Percentiles rank a stretch among this genome's conserved stretches.
Evolutionary conservation across 2,888 invertebrate species (phyloP).

Genomic region (Cephus runcator): DNA sequence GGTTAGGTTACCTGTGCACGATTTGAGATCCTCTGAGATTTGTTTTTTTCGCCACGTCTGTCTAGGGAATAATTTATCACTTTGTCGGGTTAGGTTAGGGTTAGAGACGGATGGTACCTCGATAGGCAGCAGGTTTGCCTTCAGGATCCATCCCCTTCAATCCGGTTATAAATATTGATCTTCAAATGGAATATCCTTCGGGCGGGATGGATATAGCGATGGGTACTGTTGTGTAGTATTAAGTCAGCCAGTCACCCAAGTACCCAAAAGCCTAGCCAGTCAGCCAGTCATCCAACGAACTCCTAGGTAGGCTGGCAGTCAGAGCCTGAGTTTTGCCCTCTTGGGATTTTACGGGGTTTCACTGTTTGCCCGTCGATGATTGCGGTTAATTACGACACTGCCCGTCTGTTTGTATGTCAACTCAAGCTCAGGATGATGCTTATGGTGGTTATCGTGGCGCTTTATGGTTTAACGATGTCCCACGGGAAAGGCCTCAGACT

Average conservation of each 20-base stretch:
- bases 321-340: background rate
- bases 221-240: background rate
- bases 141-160: background rate
- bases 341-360: background rate
- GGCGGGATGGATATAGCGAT: background rate
- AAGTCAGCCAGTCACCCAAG: background rate
- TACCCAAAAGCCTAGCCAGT: background rate
- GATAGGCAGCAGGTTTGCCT: background rate
- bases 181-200: background rate
- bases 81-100: background rate
- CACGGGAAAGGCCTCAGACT: background rate
- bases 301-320: background rate
- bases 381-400: slow-evolving; percentile 20
- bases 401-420: slow-evolving; percentile 52
- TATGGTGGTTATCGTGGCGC: background rate
- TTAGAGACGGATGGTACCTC: background rate
- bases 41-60: slow-evolving; percentile 4
- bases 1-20: background rate
- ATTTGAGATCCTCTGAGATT: background rate
- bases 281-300: background rate
- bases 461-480: background rate
- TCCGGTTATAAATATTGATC: background rate
- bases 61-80: background rate
- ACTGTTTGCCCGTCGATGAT: slow-evolving; percentile 6
- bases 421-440: slow-evolving; percentile 9